Percentiles rank a stretch among this genome's conserved stretches.
These are phyloP conservation scores for Morphnarchus princeps DNA, from an alignment of 2,113 vertebrate species.

Conservation along the genomic window DNA sequence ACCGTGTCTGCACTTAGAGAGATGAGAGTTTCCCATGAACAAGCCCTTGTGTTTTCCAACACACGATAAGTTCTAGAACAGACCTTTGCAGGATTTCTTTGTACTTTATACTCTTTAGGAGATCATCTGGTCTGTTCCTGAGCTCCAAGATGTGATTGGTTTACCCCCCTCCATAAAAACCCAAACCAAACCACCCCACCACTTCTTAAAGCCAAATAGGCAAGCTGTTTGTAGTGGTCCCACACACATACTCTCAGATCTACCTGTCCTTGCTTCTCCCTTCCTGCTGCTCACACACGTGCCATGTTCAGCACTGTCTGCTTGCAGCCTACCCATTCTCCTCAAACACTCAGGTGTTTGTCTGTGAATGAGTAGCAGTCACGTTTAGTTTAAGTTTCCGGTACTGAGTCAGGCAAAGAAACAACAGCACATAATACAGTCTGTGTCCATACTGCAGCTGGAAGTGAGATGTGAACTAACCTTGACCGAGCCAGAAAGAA, in stretches of 20 bases:
- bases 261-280: background rate
- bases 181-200: background rate
- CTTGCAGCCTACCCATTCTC: background rate
- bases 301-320: background rate
- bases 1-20: background rate
- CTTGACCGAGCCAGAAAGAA: background rate
- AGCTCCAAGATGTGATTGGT: fast-evolving
- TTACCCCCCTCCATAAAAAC: background rate
- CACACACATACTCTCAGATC: background rate
- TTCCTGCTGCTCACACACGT: background rate
- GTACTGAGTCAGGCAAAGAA: background rate
- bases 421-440: background rate
- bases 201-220: background rate
- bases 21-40: background rate
- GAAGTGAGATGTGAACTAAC: background rate
- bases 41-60: background rate
- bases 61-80: background rate
- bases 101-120: background rate
- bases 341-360: background rate
- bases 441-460: background rate
- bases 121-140: background rate
- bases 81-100: background rate
- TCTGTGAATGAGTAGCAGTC: background rate
- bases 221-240: background rate
- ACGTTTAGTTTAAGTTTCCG: background rate